A percentile compares a stretch with the other conserved stretches of the same genome.
Conservation (phyloP, 2,797 vertebrate species). For the Acanthornis magna region DNA sequence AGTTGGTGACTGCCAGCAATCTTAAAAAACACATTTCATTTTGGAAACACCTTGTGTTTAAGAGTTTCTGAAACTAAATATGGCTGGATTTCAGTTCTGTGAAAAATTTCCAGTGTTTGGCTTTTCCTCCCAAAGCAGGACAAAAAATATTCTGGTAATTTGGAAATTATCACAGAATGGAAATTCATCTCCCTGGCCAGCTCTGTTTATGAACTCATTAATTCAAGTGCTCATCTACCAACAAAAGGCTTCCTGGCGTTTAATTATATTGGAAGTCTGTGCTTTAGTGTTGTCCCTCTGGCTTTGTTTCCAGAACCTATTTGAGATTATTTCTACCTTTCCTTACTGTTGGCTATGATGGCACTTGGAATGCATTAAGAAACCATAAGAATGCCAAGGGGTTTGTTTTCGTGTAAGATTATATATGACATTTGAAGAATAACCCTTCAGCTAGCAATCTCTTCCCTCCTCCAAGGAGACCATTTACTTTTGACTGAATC, state of each 20-base stretch:
- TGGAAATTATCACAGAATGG: slow-evolving; percentile 55
- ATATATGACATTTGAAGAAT: not conserved
- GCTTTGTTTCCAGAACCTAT: not conserved
- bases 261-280: not conserved
- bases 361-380: not conserved
- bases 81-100: slow-evolving; percentile 12
- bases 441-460: not conserved
- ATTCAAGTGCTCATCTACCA: not conserved
- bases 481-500: not conserved
- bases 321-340: not conserved
- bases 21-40: slow-evolving; percentile 13
- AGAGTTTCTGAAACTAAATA: slow-evolving; percentile 46
- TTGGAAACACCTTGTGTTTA: slow-evolving; percentile 42
- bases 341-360: not conserved
- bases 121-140: slow-evolving; percentile 14
- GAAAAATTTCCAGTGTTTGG: slow-evolving; percentile 43
- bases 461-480: not conserved
- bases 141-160: slow-evolving; percentile 43
- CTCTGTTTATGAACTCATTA: slow-evolving; percentile 1
- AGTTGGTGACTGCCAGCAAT: not conserved
- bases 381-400: not conserved
- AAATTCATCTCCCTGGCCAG: slow-evolving; percentile 27
- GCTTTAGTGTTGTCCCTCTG: not conserved
- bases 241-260: not conserved
- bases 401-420: not conserved